Base-by-base conservation (phyloP, 2,797 vertebrate genomes). In the Crax fasciolata region DNA sequence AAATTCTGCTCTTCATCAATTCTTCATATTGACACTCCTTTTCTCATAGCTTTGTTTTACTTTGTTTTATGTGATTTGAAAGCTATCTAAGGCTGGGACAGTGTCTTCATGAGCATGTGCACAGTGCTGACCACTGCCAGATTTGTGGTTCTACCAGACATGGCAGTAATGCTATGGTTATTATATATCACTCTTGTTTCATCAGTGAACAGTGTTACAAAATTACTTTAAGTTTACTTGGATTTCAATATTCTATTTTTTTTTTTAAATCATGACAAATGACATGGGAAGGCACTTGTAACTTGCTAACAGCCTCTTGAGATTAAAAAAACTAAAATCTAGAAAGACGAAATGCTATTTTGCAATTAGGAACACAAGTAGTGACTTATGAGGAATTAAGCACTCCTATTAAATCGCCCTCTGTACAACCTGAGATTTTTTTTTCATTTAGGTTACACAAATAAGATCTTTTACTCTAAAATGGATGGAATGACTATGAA, bases 381-480 rank as follows among this genome's bases (percentile, higher is more conserved):
- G 52, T 84, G 11, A 49, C 75, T 84, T 68, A 62, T 27, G 43
- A 88, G 43, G 72, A 95, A 62, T 25, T 76, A 48, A 87, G 7
- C 4, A n/a, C 3, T 79, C 10, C 5, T 67, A 88, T 83, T 41
- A 75, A 51, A 90, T 25, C 4, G 10, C 21, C 20, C 9, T 51
- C 62, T 86, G 61, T 52, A 35, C 94, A 80, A 80, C 15, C 7
- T 21, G 54, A 55, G 16, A 68, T 12, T 30, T 59, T 71, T 59
- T 27, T 27, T 54, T 62, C n/a, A 23, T 82, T 84, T 73, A 75
- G 27, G 25, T 51, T 75, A 77, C 87, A 84, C 5, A 57, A 19
- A 75, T 74, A 72, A 75, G 66, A 97, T 87, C 41, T 86, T 13
- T 79, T 92, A 76, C 39, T 68, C 61, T 71, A 38, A 14, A 70